phyloP scores from a whole-genome alignment of 2,888 invertebrate species.

The Acanthoscelides obtectus region DNA sequence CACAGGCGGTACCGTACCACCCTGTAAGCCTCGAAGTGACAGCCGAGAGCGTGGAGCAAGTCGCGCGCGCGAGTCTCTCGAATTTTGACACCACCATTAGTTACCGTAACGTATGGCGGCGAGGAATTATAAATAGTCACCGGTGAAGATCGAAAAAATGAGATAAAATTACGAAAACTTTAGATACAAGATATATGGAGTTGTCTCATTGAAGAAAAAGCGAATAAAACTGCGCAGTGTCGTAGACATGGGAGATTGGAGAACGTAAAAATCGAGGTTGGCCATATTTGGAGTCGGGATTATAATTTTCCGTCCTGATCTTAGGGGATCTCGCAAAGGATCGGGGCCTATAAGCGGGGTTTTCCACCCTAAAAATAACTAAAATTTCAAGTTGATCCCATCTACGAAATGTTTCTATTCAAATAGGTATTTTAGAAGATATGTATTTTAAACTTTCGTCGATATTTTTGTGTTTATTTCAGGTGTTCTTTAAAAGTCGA shows the following conservation, averaged over 20 bases:
- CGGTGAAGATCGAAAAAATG: conserved; percentile 22
- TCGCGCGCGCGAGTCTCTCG: conserved; percentile 9
- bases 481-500: too few species aligned
- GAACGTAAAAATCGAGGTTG: too few species aligned
- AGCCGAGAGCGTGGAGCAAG: neutral
- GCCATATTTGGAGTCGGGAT: too few species aligned
- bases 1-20: neutral
- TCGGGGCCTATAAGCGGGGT: too few species aligned
- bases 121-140: conserved; percentile 37
- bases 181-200: conserved; percentile 23
- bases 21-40: neutral
- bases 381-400: too few species aligned
- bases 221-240: conserved; percentile 9
- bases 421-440: too few species aligned
- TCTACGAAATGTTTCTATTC: too few species aligned
- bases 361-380: too few species aligned
- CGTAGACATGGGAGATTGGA: neutral
- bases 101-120: conserved; percentile 38
- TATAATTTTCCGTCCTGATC: too few species aligned
- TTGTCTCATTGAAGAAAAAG: conserved; percentile 18
- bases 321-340: too few species aligned
- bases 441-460: too few species aligned
- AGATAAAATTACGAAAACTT: conserved; percentile 24
- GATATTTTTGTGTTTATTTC: too few species aligned
- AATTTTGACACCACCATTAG: conserved; percentile 33